These are phyloP conservation scores for Parus major DNA, from an alignment of 2,113 vertebrate species.

Conservation along the genomic window DNA sequence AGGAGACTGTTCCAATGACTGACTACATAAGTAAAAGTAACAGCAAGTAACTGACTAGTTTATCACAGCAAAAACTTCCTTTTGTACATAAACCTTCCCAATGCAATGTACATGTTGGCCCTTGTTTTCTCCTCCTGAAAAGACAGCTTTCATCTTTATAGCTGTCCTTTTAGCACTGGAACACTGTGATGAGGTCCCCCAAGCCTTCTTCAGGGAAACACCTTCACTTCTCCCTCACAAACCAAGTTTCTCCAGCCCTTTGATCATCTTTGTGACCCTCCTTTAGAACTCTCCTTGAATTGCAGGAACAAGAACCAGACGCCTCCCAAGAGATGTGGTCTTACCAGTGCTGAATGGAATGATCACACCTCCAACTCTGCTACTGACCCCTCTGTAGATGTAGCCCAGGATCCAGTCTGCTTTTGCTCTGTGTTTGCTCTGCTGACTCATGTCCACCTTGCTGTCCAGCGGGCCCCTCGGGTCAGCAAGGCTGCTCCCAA, in stretches of 20 bases:
- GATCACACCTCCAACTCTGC: neutral
- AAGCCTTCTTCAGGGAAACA: neutral
- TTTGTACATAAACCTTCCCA: neutral
- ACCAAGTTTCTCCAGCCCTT: neutral
- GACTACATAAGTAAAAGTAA: neutral
- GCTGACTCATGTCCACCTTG: neutral
- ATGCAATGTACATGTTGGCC: rapidly evolving
- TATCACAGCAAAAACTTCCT: neutral
- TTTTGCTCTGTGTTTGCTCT: neutral
- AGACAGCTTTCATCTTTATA: neutral
- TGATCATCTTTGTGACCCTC: neutral
- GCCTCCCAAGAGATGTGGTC: neutral
- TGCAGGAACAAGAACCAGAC: neutral
- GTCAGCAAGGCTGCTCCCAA: neutral
- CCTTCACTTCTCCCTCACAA: neutral
- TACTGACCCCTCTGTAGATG: rapidly evolving
- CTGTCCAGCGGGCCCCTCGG: neutral
- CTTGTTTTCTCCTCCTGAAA: neutral
- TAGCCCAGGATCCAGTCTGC: neutral
- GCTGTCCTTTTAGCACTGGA: neutral
- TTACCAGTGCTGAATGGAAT: neutral
- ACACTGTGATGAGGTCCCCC: neutral
- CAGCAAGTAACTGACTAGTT: too few species aligned
- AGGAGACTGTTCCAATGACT: neutral
- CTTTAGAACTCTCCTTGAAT: neutral